These are phyloP conservation scores for Rotaria socialis DNA, from an alignment of 2,888 invertebrate genomes.

Conservation along the genomic window DNA sequence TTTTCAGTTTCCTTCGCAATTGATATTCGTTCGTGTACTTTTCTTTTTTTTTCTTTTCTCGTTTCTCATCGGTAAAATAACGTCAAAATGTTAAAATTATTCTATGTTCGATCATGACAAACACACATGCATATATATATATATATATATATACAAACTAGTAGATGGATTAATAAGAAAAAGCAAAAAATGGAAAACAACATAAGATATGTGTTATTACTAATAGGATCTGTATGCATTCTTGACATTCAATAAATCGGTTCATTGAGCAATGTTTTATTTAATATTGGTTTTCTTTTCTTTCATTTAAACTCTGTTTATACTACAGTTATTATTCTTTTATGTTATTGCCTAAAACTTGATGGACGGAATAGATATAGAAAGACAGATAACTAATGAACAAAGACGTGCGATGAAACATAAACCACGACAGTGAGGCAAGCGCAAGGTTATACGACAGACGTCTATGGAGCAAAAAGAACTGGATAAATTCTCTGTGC, in stretches of 20 bases:
- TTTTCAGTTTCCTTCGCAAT: conserved; percentile 13
- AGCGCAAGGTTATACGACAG: not conserved
- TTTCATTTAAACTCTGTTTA: not conserved
- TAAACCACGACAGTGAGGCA: not conserved
- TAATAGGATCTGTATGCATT: not conserved
- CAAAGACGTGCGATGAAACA: not conserved
- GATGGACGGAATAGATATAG: not conserved
- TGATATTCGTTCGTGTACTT: conserved; percentile 3
- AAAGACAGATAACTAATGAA: not conserved
- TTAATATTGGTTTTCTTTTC: not conserved
- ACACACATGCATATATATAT: not conserved
- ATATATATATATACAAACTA: not conserved
- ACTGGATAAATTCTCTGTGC: not conserved
- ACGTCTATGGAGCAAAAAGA: not conserved
- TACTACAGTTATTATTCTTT: not conserved
- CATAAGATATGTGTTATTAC: not conserved
- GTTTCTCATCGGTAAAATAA: not conserved
- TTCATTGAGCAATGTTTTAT: not conserved
- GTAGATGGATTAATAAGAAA: not conserved
- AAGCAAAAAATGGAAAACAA: not conserved
- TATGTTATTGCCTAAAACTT: not conserved
- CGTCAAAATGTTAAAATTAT: conserved; percentile 15
- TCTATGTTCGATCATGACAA: not conserved
- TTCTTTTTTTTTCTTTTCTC: not conserved
- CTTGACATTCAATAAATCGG: not conserved